phyloP scores from a whole-genome alignment of 1,140 invertebrate species.

The Papilio helenus region DNA sequence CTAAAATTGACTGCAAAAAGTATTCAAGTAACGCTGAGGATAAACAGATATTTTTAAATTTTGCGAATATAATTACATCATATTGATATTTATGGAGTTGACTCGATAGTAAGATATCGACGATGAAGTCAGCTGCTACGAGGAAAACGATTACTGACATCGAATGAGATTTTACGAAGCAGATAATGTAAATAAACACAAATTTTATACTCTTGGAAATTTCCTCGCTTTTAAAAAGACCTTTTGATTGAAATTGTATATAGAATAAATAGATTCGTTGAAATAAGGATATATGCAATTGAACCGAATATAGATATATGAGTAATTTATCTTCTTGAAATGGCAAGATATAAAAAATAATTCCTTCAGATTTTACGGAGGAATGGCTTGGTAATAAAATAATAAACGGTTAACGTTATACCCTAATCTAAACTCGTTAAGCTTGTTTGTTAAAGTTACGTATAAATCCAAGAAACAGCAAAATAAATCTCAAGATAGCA shows the following conservation, averaged over 20 bases:
- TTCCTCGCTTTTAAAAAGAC: neutral
- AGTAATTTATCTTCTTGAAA: neutral
- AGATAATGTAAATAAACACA: neutral
- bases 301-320: neutral
- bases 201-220: neutral
- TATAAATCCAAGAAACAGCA: neutral
- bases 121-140: constrained; percentile 15
- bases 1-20: neutral
- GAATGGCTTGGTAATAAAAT: no score
- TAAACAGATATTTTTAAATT: constrained; percentile 1
- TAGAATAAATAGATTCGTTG: neutral
- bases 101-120: constrained; percentile 1
- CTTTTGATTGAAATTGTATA: neutral
- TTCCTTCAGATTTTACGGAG: neutral
- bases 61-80: constrained; percentile 2
- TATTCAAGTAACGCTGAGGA: neutral
- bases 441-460: neutral
- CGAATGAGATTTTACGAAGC: constrained; percentile 9
- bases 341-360: neutral
- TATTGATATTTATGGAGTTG: constrained; percentile 7
- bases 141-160: constrained; percentile 17
- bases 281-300: neutral
- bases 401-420: no score
- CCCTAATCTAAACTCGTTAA: neutral
- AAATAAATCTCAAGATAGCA: constrained; percentile 1